Base-by-base conservation (phyloP, 1,140 invertebrate species). In the Drosophila sturtevanti region DNA sequence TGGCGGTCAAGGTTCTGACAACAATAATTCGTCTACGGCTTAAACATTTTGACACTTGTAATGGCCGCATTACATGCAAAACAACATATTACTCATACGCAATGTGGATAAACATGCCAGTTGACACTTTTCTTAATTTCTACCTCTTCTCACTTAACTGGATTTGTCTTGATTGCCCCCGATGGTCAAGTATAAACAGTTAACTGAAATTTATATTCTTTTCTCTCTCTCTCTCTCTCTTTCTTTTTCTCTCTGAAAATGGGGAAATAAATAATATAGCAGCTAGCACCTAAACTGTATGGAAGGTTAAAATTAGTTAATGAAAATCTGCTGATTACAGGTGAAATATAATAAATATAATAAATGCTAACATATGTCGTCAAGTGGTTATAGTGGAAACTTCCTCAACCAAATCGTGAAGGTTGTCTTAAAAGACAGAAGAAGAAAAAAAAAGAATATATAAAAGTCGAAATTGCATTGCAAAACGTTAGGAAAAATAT, bases 31-130 rank as follows among this genome's bases (percentile, higher is more conserved):
- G 63, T 54, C 16, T 61, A 18, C 21, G 10, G 62, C 48, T 48
- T 34, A 34, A n/a, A 38, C 41, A 55, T 21, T 41, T 75, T 75
- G 72, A 59, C 81, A 76, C 62, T 63, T 81, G 81, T 87, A 86
- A 86, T 81, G 66, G 71, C 65, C 74, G 63, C 76, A 14, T 54
- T 81, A 87, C 70, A 87, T 63, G 71, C 63, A 52, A 64, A 72
- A 66, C 65, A 55, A 60, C 48, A 35, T 44, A 81, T 78, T 65
- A 78, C 78, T 76, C 82, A 86, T 87, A 87, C 82, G 82, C 79
- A 63, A 9, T 31, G 82, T 78, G 63, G 63, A 34, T 62, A 62
- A 51, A 22, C 21, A 48, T 52, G 55, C 61, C 51, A 76, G 60
- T 61, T 61, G 52, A 70, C 68, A 54, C 4, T 31, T 72, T 41